Percentiles rank a stretch among this genome's conserved stretches.
phyloP scores from a whole-genome alignment of 2,888 invertebrate species.

The Mythimna impura region DNA sequence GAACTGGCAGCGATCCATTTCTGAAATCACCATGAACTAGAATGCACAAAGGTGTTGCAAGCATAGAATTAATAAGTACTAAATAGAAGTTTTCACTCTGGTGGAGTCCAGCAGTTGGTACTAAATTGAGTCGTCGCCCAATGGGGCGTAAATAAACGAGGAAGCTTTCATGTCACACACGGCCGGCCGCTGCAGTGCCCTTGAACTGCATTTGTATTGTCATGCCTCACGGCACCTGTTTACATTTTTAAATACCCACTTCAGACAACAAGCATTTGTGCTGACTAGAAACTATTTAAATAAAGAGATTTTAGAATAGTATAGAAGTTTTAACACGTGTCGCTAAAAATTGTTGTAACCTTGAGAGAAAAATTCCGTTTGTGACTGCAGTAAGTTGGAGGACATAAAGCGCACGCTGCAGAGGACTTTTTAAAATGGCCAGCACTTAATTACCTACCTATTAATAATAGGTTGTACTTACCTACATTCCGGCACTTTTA shows the following conservation, averaged over 20 bases:
- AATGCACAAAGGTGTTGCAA: neutral
- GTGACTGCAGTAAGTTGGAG: slow-evolving; percentile 24
- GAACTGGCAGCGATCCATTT: slow-evolving; percentile 5
- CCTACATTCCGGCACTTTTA: neutral
- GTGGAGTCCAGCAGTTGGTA: slow-evolving; percentile 18
- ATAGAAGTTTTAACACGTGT: slow-evolving; percentile 24
- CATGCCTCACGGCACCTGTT: slow-evolving; percentile 45
- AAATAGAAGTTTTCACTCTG: neutral
- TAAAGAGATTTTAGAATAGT: slow-evolving; percentile 8
- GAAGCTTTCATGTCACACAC: slow-evolving; percentile 56
- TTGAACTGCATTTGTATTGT: slow-evolving; percentile 62
- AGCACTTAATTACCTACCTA: neutral
- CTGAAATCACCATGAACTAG: slow-evolving; percentile 4
- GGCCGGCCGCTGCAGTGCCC: slow-evolving; percentile 49
- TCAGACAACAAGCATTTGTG: slow-evolving; percentile 36
- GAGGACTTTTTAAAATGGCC: neutral
- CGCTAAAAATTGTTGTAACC: slow-evolving; percentile 11
- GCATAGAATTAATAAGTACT: slow-evolving; percentile 7
- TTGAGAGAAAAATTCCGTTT: slow-evolving; percentile 24
- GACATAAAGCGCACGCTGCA: slow-evolving; percentile 10
- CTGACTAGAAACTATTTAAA: slow-evolving; percentile 15
- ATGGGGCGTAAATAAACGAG: slow-evolving; percentile 54
- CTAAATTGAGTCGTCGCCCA: slow-evolving; percentile 48
- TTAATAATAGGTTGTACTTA: neutral
- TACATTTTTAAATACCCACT: slow-evolving; percentile 37